phyloP scores from a whole-genome alignment of 2,113 vertebrate species.

The Rhinoderma darwinii region DNA sequence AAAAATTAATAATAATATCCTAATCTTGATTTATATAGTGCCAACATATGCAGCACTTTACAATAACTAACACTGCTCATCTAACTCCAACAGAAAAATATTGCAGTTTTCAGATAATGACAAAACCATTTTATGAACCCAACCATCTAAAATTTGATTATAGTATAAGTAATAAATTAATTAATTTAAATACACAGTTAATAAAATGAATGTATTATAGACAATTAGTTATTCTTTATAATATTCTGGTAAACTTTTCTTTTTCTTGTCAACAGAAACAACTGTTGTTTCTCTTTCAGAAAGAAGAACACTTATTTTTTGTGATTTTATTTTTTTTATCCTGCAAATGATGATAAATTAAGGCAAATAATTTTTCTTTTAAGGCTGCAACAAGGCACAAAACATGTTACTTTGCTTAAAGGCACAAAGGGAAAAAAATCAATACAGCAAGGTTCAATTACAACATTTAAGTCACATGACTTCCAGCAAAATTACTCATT shows the following conservation, averaged over 20 bases:
- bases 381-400: constrained; percentile 76
- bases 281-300: constrained; percentile 62
- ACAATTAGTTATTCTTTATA: constrained; percentile 29
- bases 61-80: not conserved
- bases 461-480: constrained; percentile 79
- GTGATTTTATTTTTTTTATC: constrained; percentile 62
- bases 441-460: constrained; percentile 79
- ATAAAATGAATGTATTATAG: not conserved
- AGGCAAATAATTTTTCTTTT: constrained; percentile 66
- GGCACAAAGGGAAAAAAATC: constrained; percentile 71
- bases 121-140: not conserved
- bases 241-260: not conserved
- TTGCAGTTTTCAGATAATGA: not conserved
- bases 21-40: too few species aligned
- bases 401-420: constrained; percentile 73
- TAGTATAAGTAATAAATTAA: not conserved
- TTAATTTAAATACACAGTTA: not conserved
- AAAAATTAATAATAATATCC: too few species aligned
- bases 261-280: constrained; percentile 10
- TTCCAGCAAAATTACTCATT: constrained; percentile 69
- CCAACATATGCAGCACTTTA: too few species aligned
- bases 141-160: not conserved
- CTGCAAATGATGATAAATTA: constrained; percentile 72
- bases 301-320: constrained; percentile 67
- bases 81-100: not conserved